Base-by-base conservation (phyloP, 2,113 vertebrate genomes). In the Acrocephalus kingi region DNA sequence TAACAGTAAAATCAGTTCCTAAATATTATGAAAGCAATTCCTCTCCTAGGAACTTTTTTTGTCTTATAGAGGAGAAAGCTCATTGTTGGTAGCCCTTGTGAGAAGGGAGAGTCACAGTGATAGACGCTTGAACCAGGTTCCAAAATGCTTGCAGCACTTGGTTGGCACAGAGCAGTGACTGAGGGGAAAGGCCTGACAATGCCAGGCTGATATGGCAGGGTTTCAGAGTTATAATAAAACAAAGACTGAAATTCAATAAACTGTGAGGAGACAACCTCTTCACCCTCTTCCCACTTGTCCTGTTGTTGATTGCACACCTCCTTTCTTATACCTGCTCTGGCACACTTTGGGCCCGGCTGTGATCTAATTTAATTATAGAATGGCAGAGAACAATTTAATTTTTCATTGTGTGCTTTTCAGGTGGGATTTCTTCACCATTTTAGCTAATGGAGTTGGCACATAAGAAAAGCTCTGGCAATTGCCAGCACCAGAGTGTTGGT, bases 161-260 rank as follows among this genome's bases (percentile, higher is more conserved):
- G 4, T 2, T 48, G 39, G 25, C 68, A 77, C 1, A 2, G 31
- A 27, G 21, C 23, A 77, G 25, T 19, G 21, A 69, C 48, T 30
- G 37, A 66, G 43, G 31, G 23, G 46, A 74, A 84, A 69, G 61
- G 37, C 9, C 41, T 43, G 17, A 41, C 49, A 56, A 15, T 46
- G 15, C 33, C 51, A 82, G 37, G 25, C 31, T 49, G 23, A 48
- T 63, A 54, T 0, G 0, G 33, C 19, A 62, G 31, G 22, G 17
- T 59, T 90, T 94, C 89, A 68, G 33, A 67, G 27, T 37, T 66
- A 61, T 88, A 87, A 55, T 21, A 41, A 81, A 79, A 43, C n/a
- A 31, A 66, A 78, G 56, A 28, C 13, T 52, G 55, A 45, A 73
- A 73, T 73, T 69, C 28, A 62, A 9, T 49, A 58, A 77, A 10